phyloP scores from a whole-genome alignment of 2,888 invertebrate genomes.

The Calameuta pallipes region DNA sequence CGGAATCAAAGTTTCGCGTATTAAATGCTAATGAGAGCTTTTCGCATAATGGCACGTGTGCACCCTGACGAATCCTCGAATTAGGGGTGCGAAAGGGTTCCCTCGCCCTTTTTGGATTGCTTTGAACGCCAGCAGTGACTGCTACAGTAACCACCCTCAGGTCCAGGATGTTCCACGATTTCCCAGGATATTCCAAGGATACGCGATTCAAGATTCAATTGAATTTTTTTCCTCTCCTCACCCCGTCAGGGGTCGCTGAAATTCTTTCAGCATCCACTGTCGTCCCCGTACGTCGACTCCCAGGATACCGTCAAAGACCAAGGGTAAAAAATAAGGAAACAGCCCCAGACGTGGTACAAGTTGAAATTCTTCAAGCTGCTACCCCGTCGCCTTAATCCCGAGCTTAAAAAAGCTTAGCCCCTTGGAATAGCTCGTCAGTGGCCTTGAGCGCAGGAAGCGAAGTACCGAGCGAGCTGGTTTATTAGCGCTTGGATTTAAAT shows the following conservation, averaged over 20 bases:
- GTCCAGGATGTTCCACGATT: neutral
- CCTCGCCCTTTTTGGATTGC: neutral
- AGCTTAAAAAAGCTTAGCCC: conserved; percentile 61
- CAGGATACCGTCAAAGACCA: no score
- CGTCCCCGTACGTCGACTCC: no score
- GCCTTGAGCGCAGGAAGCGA: conserved; percentile 29
- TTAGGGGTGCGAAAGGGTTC: conserved; percentile 40
- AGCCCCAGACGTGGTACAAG: no score
- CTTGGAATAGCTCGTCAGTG: conserved; percentile 64
- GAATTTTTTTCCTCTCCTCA: conserved; percentile 26
- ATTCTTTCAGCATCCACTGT: no score
- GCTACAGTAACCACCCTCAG: neutral
- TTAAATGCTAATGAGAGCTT: conserved; percentile 58
- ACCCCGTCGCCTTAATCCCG: conserved; percentile 52
- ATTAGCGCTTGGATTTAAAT: conserved; percentile 65
- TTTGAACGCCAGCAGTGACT: neutral
- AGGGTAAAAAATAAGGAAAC: no score
- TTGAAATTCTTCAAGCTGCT: no score
- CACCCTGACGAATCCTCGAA: conserved; percentile 48
- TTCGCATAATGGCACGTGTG: conserved; percentile 50
- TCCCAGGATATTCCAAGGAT: neutral
- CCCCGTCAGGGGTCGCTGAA: no score
- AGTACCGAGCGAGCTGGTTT: conserved; percentile 54
- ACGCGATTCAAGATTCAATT: conserved; percentile 9
- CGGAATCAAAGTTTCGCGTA: conserved; percentile 57